A percentile compares a stretch with the other conserved stretches of the same genome.
Evolutionary conservation across 1,140 invertebrate genomes (phyloP).

Genomic region (Bombus pyrosoma): DNA sequence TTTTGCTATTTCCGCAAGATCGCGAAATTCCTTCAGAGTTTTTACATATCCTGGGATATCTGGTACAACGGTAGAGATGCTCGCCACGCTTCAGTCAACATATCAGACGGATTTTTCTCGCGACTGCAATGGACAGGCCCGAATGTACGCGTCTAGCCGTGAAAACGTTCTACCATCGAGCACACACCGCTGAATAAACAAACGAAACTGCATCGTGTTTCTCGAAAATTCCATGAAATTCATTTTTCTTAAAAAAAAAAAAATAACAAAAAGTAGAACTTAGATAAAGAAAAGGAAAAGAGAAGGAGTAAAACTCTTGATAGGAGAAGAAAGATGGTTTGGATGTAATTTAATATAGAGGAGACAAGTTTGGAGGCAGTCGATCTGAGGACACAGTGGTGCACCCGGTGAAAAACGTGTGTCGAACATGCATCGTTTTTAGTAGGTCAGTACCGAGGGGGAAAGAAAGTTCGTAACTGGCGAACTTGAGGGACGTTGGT

Average conservation of each 20-base stretch:
- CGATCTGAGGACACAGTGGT: not conserved
- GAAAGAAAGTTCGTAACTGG: slow-evolving; percentile 26
- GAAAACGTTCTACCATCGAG: not conserved
- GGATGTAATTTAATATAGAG: not conserved
- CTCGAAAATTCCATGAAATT: not conserved
- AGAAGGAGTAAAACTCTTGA: not conserved
- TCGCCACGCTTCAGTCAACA: not conserved
- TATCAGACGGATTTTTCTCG: slow-evolving; percentile 8
- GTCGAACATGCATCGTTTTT: slow-evolving; percentile 40
- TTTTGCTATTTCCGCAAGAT: not conserved
- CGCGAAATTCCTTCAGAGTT: not conserved
- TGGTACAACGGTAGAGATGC: not conserved
- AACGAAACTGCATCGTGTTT: not conserved
- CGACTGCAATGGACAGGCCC: not conserved
- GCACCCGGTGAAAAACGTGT: slow-evolving; percentile 20
- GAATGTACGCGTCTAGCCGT: not conserved
- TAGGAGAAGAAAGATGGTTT: not conserved
- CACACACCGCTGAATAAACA: not conserved
- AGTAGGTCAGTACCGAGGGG: slow-evolving; percentile 29
- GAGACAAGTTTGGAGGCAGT: not conserved
- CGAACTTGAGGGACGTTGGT: slow-evolving; percentile 28
- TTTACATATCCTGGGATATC: not conserved
- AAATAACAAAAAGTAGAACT: not conserved
- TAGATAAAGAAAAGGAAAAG: not conserved
- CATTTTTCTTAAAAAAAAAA: not conserved